Percentiles rank a stretch among this genome's conserved stretches.
Conservation (phyloP, 2,888 invertebrate species). For the Sminthurides aquaticus region DNA sequence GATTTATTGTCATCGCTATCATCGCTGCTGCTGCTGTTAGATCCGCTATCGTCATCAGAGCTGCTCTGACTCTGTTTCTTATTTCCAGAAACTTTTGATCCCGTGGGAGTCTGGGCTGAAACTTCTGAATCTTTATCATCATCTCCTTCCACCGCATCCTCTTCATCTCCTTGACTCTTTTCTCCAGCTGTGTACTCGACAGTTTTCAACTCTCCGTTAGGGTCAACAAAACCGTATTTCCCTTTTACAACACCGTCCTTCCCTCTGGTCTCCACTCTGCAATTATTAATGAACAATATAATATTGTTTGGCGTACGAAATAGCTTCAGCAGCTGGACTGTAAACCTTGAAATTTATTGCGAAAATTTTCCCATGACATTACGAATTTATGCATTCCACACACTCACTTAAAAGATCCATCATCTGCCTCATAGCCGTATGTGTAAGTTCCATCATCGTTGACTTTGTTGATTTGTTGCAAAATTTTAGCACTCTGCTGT, state of each 20-base stretch:
- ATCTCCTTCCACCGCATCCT: slow-evolving; percentile 43
- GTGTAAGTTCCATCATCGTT: slow-evolving; percentile 79
- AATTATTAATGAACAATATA: slow-evolving; percentile 5
- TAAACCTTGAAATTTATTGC: no score
- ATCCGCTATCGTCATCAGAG: slow-evolving; percentile 23
- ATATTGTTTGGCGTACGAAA: no score
- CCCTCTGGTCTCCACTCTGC: slow-evolving; percentile 62
- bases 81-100: not conserved
- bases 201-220: slow-evolving; percentile 58
- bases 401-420: slow-evolving; percentile 67
- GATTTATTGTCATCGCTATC: slow-evolving; percentile 6
- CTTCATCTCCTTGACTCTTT: slow-evolving; percentile 36
- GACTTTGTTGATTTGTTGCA: slow-evolving; percentile 70
- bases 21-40: slow-evolving; percentile 23
- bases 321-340: no score
- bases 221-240: slow-evolving; percentile 71
- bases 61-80: slow-evolving; percentile 10
- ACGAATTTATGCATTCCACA: not conserved
- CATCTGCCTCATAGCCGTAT: slow-evolving; percentile 75
- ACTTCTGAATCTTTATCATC: slow-evolving; percentile 21
- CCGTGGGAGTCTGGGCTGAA: slow-evolving; percentile 22
- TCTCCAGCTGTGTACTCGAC: slow-evolving; percentile 64
- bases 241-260: slow-evolving; percentile 72
- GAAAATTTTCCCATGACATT: no score
- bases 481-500: slow-evolving; percentile 61